These are phyloP conservation scores for Trissonchulus latispiculum DNA, from an alignment of 2,888 invertebrate species.

Conservation along the genomic window DNA sequence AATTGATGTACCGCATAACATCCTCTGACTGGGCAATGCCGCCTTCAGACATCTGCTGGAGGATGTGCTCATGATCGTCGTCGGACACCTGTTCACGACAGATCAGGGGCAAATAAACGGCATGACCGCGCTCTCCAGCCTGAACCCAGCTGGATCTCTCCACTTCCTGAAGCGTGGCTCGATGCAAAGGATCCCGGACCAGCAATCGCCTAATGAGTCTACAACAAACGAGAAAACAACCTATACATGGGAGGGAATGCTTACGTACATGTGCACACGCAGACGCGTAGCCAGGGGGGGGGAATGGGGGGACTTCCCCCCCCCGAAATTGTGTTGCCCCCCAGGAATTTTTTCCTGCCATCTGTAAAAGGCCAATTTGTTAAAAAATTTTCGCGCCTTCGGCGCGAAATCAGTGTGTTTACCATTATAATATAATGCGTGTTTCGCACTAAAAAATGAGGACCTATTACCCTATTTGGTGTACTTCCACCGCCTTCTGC, in stretches of 20 bases:
- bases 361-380: too few relatives aligned
- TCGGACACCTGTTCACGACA: slow-evolving; percentile 78
- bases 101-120: slow-evolving; percentile 50
- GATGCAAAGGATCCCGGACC: slow-evolving; percentile 77
- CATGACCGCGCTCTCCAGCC: slow-evolving; percentile 39
- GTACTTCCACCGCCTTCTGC: too few relatives aligned
- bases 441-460: too few relatives aligned
- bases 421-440: too few relatives aligned
- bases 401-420: too few relatives aligned
- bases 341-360: neutral
- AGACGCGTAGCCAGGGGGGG: neutral
- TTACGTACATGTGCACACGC: too few relatives aligned
- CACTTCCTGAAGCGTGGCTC: slow-evolving; percentile 77
- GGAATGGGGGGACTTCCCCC: neutral
- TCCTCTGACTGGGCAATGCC: slow-evolving; percentile 86
- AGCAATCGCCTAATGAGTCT: slow-evolving; percentile 85
- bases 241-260: too few relatives aligned
- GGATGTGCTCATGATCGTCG: slow-evolving; percentile 77
- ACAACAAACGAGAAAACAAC: slow-evolving; percentile 28
- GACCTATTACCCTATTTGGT: too few relatives aligned
- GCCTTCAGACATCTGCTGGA: slow-evolving; percentile 92
- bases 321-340: too few relatives aligned
- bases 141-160: slow-evolving; percentile 34
- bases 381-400: too few relatives aligned
- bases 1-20: slow-evolving; percentile 64